Percentiles rank a stretch among this genome's conserved stretches.
Evolutionary conservation across 2,113 vertebrate species (phyloP).

Genomic region (Acanthisitta chloris): DNA sequence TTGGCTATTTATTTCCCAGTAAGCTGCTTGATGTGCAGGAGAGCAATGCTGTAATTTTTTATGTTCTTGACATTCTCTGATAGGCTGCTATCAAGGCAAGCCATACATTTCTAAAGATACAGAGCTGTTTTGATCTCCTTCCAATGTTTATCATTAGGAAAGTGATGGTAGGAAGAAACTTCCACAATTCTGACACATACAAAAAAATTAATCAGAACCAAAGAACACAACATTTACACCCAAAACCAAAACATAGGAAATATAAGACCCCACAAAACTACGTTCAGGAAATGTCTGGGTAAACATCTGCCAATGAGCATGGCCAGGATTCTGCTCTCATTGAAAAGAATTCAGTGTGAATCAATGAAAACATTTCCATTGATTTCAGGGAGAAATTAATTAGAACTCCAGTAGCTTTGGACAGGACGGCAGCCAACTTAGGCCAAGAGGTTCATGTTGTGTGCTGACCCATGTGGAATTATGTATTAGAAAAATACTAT

Average conservation of each 20-base stretch:
- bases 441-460: not conserved
- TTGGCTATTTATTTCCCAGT: not conserved
- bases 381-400: not conserved
- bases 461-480: not conserved
- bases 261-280: not conserved
- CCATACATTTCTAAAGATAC: not conserved
- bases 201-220: not conserved
- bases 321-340: not conserved
- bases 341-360: not conserved
- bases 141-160: not conserved
- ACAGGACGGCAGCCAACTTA: not conserved
- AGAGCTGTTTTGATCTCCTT: not conserved
- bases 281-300: conserved; percentile 1
- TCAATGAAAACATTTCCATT: not conserved
- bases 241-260: conserved; percentile 30
- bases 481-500: not conserved
- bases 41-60: not conserved
- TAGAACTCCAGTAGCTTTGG: not conserved
- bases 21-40: not conserved
- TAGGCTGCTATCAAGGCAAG: not conserved
- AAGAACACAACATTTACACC: not conserved
- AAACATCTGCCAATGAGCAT: not conserved
- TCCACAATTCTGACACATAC: not conserved
- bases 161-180: not conserved
- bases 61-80: not conserved